Conservation (phyloP, 2,797 vertebrate genomes). For the Channa striata region DNA sequence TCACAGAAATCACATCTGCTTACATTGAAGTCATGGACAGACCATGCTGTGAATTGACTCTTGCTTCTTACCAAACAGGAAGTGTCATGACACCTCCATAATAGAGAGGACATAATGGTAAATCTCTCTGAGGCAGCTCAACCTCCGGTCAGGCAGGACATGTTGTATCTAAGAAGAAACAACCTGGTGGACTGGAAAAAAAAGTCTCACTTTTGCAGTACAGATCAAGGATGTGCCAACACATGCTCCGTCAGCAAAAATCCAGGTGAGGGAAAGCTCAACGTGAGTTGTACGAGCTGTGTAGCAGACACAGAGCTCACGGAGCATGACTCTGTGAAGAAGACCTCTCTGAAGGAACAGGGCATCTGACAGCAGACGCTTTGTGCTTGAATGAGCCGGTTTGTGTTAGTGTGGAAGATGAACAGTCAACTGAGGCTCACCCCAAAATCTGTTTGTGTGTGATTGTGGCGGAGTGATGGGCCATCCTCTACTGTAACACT, state of each 20-base stretch:
- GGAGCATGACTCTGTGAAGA: too few species aligned
- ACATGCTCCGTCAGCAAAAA: neutral
- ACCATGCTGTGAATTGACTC: neutral
- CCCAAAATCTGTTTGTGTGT: neutral
- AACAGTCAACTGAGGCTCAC: slow-evolving; percentile 1
- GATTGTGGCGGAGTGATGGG: neutral
- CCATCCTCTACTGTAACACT: too few species aligned
- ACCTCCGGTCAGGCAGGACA: neutral
- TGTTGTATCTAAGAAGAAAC: neutral
- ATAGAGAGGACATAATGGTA: neutral
- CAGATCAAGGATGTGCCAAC: neutral
- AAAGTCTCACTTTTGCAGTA: neutral
- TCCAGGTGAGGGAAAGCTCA: neutral
- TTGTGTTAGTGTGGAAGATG: slow-evolving; percentile 2
- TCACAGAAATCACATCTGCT: neutral
- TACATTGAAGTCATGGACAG: neutral
- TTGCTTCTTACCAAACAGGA: neutral
- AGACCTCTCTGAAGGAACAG: neutral
- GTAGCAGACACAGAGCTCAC: slow-evolving; percentile 1
- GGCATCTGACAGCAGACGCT: neutral
- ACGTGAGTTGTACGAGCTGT: neutral
- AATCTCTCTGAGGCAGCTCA: neutral
- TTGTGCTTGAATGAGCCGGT: neutral
- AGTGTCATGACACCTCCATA: neutral
- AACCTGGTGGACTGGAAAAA: neutral